Conservation (phyloP, 2,888 invertebrate genomes). For the Sisyra nigra region DNA sequence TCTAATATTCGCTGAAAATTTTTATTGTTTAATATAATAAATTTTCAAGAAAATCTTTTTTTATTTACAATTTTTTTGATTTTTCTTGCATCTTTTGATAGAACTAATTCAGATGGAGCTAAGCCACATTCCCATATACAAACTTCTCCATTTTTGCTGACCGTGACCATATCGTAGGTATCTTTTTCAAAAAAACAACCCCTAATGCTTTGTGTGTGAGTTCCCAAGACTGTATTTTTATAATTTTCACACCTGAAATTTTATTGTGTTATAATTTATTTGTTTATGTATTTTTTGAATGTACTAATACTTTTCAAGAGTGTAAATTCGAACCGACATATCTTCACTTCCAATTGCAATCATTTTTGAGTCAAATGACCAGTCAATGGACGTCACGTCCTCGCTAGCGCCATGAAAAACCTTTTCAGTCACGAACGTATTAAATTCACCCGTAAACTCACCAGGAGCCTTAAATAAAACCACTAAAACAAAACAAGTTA, state of each 20-base stretch:
- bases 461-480: conserved; percentile 79
- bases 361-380: conserved; percentile 83
- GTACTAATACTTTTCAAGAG: conserved; percentile 40
- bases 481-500: conserved; percentile 32
- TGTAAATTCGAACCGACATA: conserved; percentile 70
- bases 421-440: conserved; percentile 72
- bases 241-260: conserved; percentile 43
- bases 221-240: conserved; percentile 57
- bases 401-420: conserved; percentile 72
- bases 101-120: conserved; percentile 49
- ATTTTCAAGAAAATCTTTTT: neutral
- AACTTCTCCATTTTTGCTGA: conserved; percentile 70
- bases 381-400: conserved; percentile 73
- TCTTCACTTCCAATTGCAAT: conserved; percentile 86
- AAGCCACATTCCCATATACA: conserved; percentile 77
- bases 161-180: conserved; percentile 68
- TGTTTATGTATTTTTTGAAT: conserved; percentile 4
- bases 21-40: neutral
- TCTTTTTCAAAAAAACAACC: conserved; percentile 78
- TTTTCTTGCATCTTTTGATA: conserved; percentile 28
- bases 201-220: conserved; percentile 72
- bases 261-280: neutral
- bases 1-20: neutral
- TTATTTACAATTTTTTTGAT: conserved; percentile 31
- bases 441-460: conserved; percentile 61